Percentiles rank a stretch among this genome's conserved stretches.
phyloP scores from a whole-genome alignment of 2,797 vertebrate genomes.

The Coccyzus lansbergi region DNA sequence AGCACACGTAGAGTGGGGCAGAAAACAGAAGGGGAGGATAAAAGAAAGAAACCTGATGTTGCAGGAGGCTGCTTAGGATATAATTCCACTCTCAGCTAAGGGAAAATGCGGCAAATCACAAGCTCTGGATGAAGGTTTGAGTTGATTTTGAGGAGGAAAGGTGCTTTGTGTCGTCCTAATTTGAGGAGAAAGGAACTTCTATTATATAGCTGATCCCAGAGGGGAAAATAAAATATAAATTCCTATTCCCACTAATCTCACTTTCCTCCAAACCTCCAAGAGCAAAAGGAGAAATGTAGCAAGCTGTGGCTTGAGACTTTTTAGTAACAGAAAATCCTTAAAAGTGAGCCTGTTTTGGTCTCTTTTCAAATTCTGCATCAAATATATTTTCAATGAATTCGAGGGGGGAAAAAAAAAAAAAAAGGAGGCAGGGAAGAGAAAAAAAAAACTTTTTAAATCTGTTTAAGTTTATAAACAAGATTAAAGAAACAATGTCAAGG shows the following conservation, averaged over 20 bases:
- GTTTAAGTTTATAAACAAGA: slow-evolving; percentile 82
- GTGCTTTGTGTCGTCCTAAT: slow-evolving; percentile 15
- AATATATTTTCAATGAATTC: slow-evolving; percentile 74
- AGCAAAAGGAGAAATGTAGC: slow-evolving; percentile 61
- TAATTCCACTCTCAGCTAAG: not conserved
- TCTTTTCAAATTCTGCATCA: slow-evolving; percentile 71
- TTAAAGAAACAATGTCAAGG: slow-evolving; percentile 80
- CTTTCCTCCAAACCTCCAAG: slow-evolving; percentile 68
- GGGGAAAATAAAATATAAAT: not conserved
- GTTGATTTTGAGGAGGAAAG: accelerated
- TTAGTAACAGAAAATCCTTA: slow-evolving; percentile 73
- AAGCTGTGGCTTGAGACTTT: slow-evolving; percentile 58
- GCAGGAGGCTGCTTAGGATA: not conserved
- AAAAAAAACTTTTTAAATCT: slow-evolving; percentile 73
- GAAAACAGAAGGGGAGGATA: not conserved
- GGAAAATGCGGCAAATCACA: not conserved
- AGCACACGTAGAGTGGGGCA: not conserved
- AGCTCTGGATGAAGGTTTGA: not conserved
- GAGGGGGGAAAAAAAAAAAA: slow-evolving; percentile 13
- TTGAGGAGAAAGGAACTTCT: slow-evolving; percentile 29
- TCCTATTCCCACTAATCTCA: slow-evolving; percentile 55
- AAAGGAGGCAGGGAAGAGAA: not conserved
- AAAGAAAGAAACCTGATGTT: slow-evolving; percentile 18
- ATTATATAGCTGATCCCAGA: not conserved
- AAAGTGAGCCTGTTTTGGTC: slow-evolving; percentile 66